Percentiles rank a stretch among this genome's conserved stretches.
phyloP scores from a whole-genome alignment of 2,888 invertebrate species.

The Cybosia mesomella region DNA sequence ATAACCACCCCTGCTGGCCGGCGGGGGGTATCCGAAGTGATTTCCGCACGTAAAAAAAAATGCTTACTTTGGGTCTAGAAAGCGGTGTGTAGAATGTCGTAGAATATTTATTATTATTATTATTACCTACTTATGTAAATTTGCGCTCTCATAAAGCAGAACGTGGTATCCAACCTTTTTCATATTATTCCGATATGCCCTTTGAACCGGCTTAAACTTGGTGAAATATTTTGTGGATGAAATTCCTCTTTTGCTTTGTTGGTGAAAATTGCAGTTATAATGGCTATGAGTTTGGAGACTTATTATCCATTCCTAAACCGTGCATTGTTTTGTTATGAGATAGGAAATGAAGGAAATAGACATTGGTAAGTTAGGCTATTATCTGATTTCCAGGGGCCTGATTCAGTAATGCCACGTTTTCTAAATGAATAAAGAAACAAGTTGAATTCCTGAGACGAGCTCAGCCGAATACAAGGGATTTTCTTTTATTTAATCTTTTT shows the following conservation, averaged over 20 bases:
- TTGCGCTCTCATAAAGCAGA: not conserved
- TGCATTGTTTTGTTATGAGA: conserved; percentile 22
- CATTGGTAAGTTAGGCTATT: conserved; percentile 37
- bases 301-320: conserved; percentile 28
- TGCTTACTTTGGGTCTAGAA: too few relatives aligned
- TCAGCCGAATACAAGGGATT: too few relatives aligned
- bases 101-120: too few relatives aligned
- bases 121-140: conserved; percentile 17
- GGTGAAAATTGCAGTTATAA: conserved; percentile 8
- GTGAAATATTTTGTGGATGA: not conserved
- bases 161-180: not conserved
- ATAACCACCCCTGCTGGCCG: too few relatives aligned
- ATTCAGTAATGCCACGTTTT: not conserved
- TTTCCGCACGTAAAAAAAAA: too few relatives aligned
- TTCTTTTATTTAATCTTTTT: too few relatives aligned
- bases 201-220: not conserved
- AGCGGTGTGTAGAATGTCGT: too few relatives aligned
- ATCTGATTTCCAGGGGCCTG: conserved; percentile 3
- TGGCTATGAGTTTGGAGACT: not conserved
- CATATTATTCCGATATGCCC: conserved; percentile 17
- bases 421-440: too few relatives aligned
- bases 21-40: too few relatives aligned
- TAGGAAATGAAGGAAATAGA: conserved; percentile 19
- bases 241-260: conserved; percentile 8
- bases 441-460: too few relatives aligned